Conservation (phyloP, 2,888 invertebrate genomes). For the Thymelicus acteon region DNA sequence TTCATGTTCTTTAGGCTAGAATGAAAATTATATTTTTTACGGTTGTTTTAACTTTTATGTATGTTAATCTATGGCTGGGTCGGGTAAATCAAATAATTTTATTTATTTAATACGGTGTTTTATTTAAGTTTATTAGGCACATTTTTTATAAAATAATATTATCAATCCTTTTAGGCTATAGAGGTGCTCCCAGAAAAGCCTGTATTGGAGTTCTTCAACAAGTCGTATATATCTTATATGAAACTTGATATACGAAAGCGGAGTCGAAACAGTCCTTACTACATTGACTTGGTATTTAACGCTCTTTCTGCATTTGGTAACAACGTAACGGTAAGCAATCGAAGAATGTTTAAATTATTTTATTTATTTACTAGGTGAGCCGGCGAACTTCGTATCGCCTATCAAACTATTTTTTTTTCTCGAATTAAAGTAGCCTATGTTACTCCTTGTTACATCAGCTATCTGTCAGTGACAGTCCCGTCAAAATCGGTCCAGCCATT, state of each 20-base stretch:
- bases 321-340: slow-evolving; percentile 22
- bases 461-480: too few species aligned
- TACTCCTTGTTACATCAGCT: too few species aligned
- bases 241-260: slow-evolving; percentile 22
- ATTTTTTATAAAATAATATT: too few species aligned
- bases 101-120: not conserved
- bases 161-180: slow-evolving; percentile 11
- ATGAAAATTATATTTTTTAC: slow-evolving; percentile 3
- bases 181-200: slow-evolving; percentile 23
- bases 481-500: too few species aligned
- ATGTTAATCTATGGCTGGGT: not conserved
- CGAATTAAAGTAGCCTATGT: too few species aligned
- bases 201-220: slow-evolving; percentile 27
- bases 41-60: not conserved
- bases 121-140: too few species aligned
- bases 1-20: not conserved
- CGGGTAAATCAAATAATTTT: not conserved
- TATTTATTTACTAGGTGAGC: too few species aligned
- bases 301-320: slow-evolving; percentile 18
- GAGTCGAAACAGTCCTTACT: slow-evolving; percentile 23
- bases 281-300: slow-evolving; percentile 15
- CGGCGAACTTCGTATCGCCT: too few species aligned
- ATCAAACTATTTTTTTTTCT: too few species aligned
- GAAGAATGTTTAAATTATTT: not conserved
- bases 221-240: slow-evolving; percentile 22